Base-by-base conservation (phyloP, 2,113 vertebrate species). In the Plecturocebus donacophilus region DNA sequence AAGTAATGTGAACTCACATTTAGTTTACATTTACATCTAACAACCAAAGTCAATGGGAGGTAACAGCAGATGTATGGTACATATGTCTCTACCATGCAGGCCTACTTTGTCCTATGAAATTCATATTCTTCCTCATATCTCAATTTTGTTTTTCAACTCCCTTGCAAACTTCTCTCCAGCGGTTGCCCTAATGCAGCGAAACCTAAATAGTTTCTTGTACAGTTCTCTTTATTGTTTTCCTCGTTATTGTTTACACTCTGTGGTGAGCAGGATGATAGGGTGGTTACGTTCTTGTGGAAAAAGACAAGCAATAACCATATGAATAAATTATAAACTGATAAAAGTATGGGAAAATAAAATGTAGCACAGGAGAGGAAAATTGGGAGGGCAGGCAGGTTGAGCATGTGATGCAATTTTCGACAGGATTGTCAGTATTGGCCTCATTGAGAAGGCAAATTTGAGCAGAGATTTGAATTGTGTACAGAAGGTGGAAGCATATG, bases 381-480 rank as follows among this genome's bases (percentile, higher is more conserved):
- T 76, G 47, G 19, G 66, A 82, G 21, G 21, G 45, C 38, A 20
- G n/a, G 32, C 32, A 75, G 45, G 25, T 82, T 16, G 52, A 54
- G 25, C 19, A 16, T 45, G 30, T 81, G 19, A 75, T 85, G 32
- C 17, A 45, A 2, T 87, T 87, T 82, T 92, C 25, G 87, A 32
- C 30, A 27, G 47, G 23, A 58, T 49, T n/a, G 20, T 52, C 56
- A 77, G 8, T 23, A 8, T 66, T 82, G 38, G 19, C 32, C 25
- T 81, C 81, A 66, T 6, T 90, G 75, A 85, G 87, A 93, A 73
- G 11, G 64, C 90, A n/a, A 56, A 47, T 94, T 68, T 94, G 38
- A 35, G 5, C 20, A 87, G 30, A 80, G 38, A 19, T 30, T 61
- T 89, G 71, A 94, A 14, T 93, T 82, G 64, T 35, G 42, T 86